These are phyloP conservation scores for Spermophilus dauricus DNA, from an alignment of 2,113 vertebrate genomes.

Conservation along the genomic window DNA sequence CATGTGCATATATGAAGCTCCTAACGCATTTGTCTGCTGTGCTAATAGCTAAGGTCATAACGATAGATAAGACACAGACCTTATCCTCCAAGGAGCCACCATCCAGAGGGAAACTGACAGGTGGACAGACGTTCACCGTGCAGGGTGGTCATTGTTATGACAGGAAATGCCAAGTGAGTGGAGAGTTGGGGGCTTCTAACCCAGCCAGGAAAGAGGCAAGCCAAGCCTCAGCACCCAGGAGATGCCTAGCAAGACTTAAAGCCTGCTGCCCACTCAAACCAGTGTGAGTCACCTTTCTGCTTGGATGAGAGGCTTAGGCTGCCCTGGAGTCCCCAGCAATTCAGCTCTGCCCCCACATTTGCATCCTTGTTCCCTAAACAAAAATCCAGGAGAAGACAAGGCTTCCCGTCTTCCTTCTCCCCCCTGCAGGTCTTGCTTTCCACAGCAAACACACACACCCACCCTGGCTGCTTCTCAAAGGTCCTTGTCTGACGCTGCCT, in stretches of 20 bases:
- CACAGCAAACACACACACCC: background rate
- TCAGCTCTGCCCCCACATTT: background rate
- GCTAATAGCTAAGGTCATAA: background rate
- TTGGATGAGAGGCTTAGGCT: background rate
- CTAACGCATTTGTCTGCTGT: background rate
- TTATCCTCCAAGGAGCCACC: background rate
- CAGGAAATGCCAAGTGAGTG: background rate
- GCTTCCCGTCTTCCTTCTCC: background rate
- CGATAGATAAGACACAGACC: background rate
- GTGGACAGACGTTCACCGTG: background rate
- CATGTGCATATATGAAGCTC: background rate
- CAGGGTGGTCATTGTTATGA: background rate
- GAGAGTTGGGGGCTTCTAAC: background rate
- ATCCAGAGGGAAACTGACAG: background rate
- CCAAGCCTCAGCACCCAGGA: background rate
- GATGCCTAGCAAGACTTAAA: background rate
- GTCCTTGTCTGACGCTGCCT: background rate
- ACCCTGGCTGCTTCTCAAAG: background rate
- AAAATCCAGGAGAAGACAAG: background rate
- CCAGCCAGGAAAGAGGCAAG: background rate
- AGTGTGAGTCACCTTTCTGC: too few relatives aligned
- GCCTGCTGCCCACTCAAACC: background rate
- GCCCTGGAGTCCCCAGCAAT: background rate
- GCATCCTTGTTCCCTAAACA: background rate
- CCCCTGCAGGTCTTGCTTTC: background rate